phyloP scores from a whole-genome alignment of 2,888 invertebrate species.

The Fissipunctia ypsillon region DNA sequence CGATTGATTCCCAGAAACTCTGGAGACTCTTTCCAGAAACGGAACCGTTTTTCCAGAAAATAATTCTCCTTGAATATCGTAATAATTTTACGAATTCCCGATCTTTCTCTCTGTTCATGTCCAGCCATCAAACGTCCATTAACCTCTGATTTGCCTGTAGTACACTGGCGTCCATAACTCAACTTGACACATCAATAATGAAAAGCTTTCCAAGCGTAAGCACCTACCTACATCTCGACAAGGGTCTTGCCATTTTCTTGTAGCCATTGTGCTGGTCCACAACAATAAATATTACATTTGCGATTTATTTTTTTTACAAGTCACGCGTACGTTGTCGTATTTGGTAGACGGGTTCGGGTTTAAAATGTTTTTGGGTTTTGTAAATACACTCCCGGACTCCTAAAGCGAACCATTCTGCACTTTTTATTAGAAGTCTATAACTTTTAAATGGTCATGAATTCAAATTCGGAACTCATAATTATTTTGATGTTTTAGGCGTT shows the following conservation, averaged over 20 bases:
- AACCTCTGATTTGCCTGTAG: constrained; percentile 63
- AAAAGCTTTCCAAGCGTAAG: constrained; percentile 61
- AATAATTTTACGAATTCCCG: constrained; percentile 24
- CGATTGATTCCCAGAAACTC: neutral
- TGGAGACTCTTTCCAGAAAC: neutral
- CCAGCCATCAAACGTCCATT: constrained; percentile 62
- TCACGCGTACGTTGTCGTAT: constrained; percentile 50
- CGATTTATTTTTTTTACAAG: constrained; percentile 61
- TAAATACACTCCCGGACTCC: no score
- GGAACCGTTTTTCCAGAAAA: constrained; percentile 3
- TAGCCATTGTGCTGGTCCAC: constrained; percentile 63
- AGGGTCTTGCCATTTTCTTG: constrained; percentile 68
- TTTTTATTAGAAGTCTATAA: no score
- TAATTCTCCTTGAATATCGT: constrained; percentile 17
- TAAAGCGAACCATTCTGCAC: no score
- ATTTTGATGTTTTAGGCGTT: no score
- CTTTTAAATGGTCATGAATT: no score
- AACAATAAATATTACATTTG: constrained; percentile 57
- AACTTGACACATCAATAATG: constrained; percentile 71
- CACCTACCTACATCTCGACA: constrained; percentile 64
- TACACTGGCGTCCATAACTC: constrained; percentile 65
- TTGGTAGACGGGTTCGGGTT: neutral
- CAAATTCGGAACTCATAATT: no score
- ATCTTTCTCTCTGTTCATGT: constrained; percentile 44
- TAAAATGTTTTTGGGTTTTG: neutral